Conservation (phyloP, 53 echinoderm and acorn worm species). For the Hippasteria phrygiana region DNA sequence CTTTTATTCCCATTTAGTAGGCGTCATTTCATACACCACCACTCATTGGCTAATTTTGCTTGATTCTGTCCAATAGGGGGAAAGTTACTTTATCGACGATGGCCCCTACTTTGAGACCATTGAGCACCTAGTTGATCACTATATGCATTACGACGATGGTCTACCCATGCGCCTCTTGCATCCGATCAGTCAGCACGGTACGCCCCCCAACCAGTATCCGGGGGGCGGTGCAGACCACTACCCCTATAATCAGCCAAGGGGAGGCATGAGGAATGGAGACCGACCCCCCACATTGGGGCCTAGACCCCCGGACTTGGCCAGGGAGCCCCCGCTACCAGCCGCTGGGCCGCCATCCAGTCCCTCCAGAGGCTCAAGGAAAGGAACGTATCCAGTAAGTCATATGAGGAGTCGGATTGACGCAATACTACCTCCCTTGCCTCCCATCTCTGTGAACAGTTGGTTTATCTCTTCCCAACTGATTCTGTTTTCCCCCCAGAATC, state of each 20-base stretch:
- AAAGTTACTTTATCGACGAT: constrained; percentile 89
- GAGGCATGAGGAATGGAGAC: constrained; percentile 29
- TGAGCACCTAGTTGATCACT: constrained; percentile 91
- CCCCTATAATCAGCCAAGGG: constrained; percentile 7
- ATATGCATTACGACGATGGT: constrained; percentile 91
- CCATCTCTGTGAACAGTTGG: no score
- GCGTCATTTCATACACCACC: not conserved
- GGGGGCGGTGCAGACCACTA: constrained; percentile 14
- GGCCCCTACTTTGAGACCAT: constrained; percentile 92
- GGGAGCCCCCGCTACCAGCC: constrained; percentile 5
- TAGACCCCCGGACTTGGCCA: constrained; percentile 61
- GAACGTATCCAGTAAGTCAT: constrained; percentile 20
- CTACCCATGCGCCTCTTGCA: constrained; percentile 85
- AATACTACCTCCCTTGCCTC: no score
- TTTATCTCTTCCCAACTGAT: no score
- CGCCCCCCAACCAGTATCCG: constrained; percentile 49
- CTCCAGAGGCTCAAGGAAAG: not conserved
- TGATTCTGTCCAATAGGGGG: constrained; percentile 52
- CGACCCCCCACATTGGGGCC: constrained; percentile 63
- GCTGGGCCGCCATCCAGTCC: constrained; percentile 20
- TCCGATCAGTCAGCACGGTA: constrained; percentile 60
- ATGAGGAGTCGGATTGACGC: no score
- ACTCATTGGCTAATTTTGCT: not conserved
- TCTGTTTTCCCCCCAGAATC: no score
- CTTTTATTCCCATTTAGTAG: not conserved